Conservation (phyloP, 2,888 invertebrate genomes). For the Eupeodes luniger region DNA sequence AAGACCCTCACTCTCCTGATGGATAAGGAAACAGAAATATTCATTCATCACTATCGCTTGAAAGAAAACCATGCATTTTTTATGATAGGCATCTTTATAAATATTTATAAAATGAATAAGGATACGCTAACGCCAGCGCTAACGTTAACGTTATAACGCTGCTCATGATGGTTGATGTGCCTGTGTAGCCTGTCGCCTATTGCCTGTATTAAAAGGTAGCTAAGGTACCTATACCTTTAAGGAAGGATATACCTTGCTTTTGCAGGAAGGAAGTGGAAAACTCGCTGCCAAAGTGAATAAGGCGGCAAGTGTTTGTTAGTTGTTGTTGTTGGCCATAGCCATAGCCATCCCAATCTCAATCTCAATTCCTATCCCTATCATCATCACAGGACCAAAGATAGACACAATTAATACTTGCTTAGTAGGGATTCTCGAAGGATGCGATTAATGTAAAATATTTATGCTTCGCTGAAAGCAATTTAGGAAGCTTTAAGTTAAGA, state of each 20-base stretch:
- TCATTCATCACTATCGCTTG: constrained; percentile 60
- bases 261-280: constrained; percentile 1
- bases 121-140: background rate
- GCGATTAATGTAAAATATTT: constrained; percentile 52
- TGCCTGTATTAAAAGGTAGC: no score
- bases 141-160: no score
- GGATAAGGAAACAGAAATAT: constrained; percentile 48
- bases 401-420: constrained; percentile 67
- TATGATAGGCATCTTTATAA: constrained; percentile 63
- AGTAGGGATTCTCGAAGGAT: constrained; percentile 42
- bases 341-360: background rate
- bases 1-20: background rate
- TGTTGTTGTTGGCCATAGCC: constrained; percentile 6
- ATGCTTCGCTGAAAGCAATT: constrained; percentile 52
- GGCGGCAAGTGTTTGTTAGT: background rate
- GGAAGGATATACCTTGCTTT: background rate
- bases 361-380: no score
- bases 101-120: constrained; percentile 57
- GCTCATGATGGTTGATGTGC: no score
- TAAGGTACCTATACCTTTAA: background rate
- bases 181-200: no score
- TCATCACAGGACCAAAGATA: constrained; percentile 25
- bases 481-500: constrained; percentile 53
- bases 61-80: constrained; percentile 66
- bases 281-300: background rate